Evolutionary conservation across 1,140 invertebrate species (phyloP), one percentile per base, ranked within the genome.

Genomic region (Tribolium madens): DNA sequence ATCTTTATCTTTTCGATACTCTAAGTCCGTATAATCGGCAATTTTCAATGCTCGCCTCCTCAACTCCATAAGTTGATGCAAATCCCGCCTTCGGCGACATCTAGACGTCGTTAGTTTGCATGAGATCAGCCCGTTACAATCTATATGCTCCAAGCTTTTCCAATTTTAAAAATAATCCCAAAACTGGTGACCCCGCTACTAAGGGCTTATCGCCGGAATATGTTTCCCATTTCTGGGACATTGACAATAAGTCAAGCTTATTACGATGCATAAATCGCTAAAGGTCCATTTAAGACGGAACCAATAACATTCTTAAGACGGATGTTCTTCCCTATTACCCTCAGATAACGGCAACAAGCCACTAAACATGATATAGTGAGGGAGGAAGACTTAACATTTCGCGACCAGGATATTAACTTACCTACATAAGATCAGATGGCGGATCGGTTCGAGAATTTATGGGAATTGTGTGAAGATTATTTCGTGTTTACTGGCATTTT

Each of bases 21-120:
- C 52, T 31, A 31, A 33, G 57, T 64, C 26, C 26, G 57, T 80
- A 83, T 83, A 83, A 83, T 82, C 81, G 82, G 77, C 82, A 83
- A 83, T 83, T 82, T 83, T 82, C 80, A 78, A 82, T 82, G 81
- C 81, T 78, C 75, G 79, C 73, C 78, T 76, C 72, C 79, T 74
- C 78, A 75, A 83, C 79, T 83, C 78, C 78, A 83, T 83, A 83
- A 83, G 77, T 82, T 78, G 72, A 13, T 53, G 50, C 57, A 82
- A 83, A 82, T 78, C 78, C 48, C 78, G 76, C 79, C 80, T 68
- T 77, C 82, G 80, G 82, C 82, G 79, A 83, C 81, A 83, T 81
- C 80, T 82, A 83, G 81, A 81, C 81, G 71, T 81, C 78, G 79
- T 80, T 79, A 81, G 60, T 83, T 83, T 83, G 77, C 81, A 80